A percentile compares a stretch with the other conserved stretches of the same genome.
Evolutionary conservation across 53 echinoderm and acorn worm genomes (phyloP).

Genomic region (Stichopus horrens): DNA sequence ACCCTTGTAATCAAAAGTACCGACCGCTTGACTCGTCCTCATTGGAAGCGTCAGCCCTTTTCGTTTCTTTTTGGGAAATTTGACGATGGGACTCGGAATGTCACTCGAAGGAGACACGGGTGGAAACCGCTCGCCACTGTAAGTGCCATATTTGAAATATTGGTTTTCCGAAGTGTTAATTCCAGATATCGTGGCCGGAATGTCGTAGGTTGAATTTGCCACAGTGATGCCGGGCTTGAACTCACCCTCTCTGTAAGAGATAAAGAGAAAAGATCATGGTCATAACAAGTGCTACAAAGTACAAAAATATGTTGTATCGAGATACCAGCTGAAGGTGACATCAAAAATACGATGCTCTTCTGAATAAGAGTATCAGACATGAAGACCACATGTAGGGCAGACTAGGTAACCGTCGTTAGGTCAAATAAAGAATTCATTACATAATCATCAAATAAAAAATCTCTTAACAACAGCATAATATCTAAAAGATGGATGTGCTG

Average conservation of each 20-base stretch:
- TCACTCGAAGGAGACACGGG: conserved; percentile 19
- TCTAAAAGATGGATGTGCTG: too few relatives aligned
- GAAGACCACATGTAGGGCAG: too few relatives aligned
- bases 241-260: conserved; percentile 7
- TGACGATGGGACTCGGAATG: background rate
- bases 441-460: too few relatives aligned
- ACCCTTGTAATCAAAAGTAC: conserved; percentile 30
- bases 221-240: conserved; percentile 31
- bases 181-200: conserved; percentile 42
- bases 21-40: conserved; percentile 5
- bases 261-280: background rate
- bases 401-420: too few relatives aligned
- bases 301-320: too few relatives aligned
- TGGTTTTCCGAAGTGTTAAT: conserved; percentile 27
- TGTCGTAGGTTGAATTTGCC: conserved; percentile 38
- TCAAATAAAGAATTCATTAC: too few relatives aligned
- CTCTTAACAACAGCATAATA: too few relatives aligned
- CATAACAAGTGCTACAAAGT: too few relatives aligned
- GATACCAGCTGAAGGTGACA: too few relatives aligned
- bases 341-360: too few relatives aligned
- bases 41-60: conserved; percentile 30
- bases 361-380: too few relatives aligned
- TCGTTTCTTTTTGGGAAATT: conserved; percentile 30
- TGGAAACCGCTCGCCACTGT: conserved; percentile 39
- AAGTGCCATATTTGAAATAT: conserved; percentile 38